These are phyloP conservation scores for Pheucticus melanocephalus DNA, from an alignment of 2,113 vertebrate species.

Conservation along the genomic window DNA sequence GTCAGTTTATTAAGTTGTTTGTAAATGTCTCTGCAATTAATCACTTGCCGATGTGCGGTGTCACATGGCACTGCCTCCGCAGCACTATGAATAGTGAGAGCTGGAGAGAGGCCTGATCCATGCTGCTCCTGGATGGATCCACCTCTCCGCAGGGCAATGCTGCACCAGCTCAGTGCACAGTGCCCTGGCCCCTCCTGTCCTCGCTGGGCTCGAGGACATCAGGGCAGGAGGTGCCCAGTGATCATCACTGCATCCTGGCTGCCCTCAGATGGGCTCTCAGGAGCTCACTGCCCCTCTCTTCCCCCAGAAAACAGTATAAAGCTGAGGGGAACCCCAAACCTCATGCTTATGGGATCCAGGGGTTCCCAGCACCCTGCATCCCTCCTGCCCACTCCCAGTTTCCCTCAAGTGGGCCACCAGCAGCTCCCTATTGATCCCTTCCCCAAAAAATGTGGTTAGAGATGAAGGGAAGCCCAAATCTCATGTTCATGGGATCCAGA, in stretches of 20 bases:
- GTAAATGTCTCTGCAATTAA: conserved; percentile 10
- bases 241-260: not conserved
- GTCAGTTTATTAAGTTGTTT: not conserved
- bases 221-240: no score
- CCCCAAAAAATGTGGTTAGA: not conserved
- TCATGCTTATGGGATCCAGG: no score
- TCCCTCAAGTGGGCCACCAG: not conserved
- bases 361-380: not conserved
- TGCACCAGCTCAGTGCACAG: not conserved
- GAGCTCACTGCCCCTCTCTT: not conserved
- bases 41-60: not conserved
- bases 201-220: rapidly evolving
- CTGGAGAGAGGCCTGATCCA: not conserved
- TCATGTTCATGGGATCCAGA: not conserved
- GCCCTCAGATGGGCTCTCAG: not conserved
- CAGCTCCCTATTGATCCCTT: not conserved
- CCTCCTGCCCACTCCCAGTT: not conserved
- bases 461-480: not conserved
- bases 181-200: not conserved
- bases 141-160: not conserved
- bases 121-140: not conserved
- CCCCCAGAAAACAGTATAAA: not conserved
- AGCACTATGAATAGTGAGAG: not conserved
- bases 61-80: not conserved
- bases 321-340: not conserved